Conservation (phyloP, 2,797 vertebrate species). For the Mormyrus proboscirostris region DNA sequence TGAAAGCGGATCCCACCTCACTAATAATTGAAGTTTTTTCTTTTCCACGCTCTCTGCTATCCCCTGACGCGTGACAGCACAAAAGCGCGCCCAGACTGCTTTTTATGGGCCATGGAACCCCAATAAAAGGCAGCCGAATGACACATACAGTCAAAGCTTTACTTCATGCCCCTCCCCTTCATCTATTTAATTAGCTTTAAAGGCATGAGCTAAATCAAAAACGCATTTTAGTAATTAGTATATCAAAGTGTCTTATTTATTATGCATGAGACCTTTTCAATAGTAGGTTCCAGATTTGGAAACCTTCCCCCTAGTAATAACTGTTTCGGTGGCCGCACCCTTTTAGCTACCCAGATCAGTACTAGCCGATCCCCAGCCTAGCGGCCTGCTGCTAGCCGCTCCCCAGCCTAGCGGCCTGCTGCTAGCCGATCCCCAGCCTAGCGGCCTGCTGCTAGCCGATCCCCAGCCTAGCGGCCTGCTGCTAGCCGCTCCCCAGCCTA, state of each 20-base stretch:
- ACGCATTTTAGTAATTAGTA: background rate
- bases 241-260: background rate
- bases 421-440: no score
- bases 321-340: background rate
- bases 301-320: background rate
- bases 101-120: background rate
- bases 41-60: conserved; percentile 27
- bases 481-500: background rate
- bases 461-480: no score
- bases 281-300: background rate
- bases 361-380: background rate
- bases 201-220: background rate
- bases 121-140: background rate
- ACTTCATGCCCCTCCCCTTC: background rate
- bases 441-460: no score
- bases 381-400: background rate
- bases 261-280: background rate
- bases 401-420: background rate
- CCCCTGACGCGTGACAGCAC: background rate
- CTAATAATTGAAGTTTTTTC: conserved; percentile 34
- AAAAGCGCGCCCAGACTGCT: background rate
- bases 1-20: conserved; percentile 37
- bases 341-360: background rate
- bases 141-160: background rate
- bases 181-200: background rate